phyloP scores from a whole-genome alignment of 2,797 vertebrate species.

The Acanthurus tractus region DNA sequence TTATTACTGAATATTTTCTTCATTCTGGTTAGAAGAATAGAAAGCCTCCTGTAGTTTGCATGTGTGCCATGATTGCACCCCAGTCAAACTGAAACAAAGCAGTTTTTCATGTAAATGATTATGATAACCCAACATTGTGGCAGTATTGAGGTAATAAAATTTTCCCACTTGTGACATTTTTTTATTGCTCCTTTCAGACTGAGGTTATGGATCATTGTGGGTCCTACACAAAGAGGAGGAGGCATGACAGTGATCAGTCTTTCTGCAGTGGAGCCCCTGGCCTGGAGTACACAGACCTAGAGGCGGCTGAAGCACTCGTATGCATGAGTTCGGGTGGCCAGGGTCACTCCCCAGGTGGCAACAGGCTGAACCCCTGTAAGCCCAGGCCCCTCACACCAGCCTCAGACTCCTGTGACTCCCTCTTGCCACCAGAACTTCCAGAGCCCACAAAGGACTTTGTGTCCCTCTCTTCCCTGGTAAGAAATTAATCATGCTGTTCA shows the following conservation, averaged over 20 bases:
- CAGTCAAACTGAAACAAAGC: slow-evolving; percentile 20
- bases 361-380: slow-evolving; percentile 81
- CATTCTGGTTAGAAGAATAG: background rate
- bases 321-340: slow-evolving; percentile 98
- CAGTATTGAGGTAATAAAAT: background rate
- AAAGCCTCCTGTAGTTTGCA: background rate
- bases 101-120: background rate
- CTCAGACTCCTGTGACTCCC: slow-evolving; percentile 94
- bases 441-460: slow-evolving; percentile 90
- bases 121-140: background rate
- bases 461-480: slow-evolving; percentile 94
- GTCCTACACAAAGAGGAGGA: slow-evolving; percentile 88
- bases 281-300: slow-evolving; percentile 95
- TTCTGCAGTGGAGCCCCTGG: slow-evolving; percentile 70
- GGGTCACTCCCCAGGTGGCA: slow-evolving; percentile 77
- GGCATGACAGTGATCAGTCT: slow-evolving; percentile 91
- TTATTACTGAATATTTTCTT: slow-evolving; percentile 26
- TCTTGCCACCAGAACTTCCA: slow-evolving; percentile 82
- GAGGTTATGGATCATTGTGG: slow-evolving; percentile 88
- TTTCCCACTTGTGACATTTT: slow-evolving; percentile 6
- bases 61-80: background rate
- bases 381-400: slow-evolving; percentile 95
- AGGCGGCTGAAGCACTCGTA: slow-evolving; percentile 95
- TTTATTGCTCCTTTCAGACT: slow-evolving; percentile 78
- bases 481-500: slow-evolving; percentile 45